Base-by-base conservation (phyloP, 2,113 vertebrate genomes). In the Pongo abelii region DNA sequence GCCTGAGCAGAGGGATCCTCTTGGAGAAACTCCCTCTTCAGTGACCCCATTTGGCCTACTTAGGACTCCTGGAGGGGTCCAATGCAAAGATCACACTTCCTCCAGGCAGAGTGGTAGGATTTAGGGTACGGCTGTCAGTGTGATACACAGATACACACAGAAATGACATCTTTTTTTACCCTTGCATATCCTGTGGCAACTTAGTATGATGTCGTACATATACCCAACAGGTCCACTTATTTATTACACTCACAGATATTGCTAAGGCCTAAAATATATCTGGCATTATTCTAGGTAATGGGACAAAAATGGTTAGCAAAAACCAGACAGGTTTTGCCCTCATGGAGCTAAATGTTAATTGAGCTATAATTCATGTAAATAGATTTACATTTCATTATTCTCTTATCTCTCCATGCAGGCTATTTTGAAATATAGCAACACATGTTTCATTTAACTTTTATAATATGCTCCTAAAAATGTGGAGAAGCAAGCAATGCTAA, bases 381-480 rank as follows among this genome's bases (percentile, higher is more conserved):
- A 78, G 55, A 32, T 64, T 13, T 30, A 20, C 27, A 38, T 86
- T 86, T 91, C 8, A 25, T 81, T 81, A 30, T 27, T 92, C 6
- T 48, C 27, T 1, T 20, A 18, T 69, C 30, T 93, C 35, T 83
- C 83, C 57, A 70, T 23, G 57, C 12, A 86, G 18, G 46, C 75
- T 90, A 3, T 61, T 86, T 78, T 55, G 85, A 91, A 93, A 93
- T 83, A 43, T 2, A 83, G n/a, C 77, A 77, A 77, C 7, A 38
- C 27, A 78, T 55, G 25, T 59, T 81, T 90, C 30, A 23, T 35
- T 69, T 75, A 75, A 78, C 52, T 64, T 87, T 91, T 40, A 52
- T 61, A 95, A 79, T 78, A 67, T 22, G 46, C 35, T 79, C 61
- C 84, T 93, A 43, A 95, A 87, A 81, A 79, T 93, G 77, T 64